Evolutionary conservation across 2,888 invertebrate genomes (phyloP).

Genomic region (Zaprionus lineosus): DNA sequence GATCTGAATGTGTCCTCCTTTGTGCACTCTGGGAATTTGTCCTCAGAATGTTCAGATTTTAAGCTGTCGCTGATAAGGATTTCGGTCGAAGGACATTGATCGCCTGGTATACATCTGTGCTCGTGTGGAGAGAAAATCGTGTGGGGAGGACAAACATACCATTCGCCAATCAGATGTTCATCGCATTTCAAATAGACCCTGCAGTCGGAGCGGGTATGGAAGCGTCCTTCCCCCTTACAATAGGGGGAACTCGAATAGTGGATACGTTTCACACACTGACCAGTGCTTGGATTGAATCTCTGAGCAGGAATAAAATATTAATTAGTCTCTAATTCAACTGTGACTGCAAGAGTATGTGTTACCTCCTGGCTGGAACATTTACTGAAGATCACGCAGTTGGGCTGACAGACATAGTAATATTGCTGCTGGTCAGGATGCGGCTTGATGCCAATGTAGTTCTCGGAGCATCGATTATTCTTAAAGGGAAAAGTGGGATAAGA

Average conservation of each 20-base stretch:
- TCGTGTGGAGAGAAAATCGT: slow-evolving; percentile 76
- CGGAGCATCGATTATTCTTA: slow-evolving; percentile 80
- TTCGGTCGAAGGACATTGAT: slow-evolving; percentile 77
- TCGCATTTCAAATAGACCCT: slow-evolving; percentile 81
- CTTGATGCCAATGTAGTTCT: slow-evolving; percentile 79
- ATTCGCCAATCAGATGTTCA: slow-evolving; percentile 57
- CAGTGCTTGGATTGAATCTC: slow-evolving; percentile 69
- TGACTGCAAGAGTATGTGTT: too few species aligned
- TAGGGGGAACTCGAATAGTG: slow-evolving; percentile 60
- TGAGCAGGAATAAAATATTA: slow-evolving; percentile 36
- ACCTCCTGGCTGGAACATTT: slow-evolving; percentile 80
- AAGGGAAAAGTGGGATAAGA: background rate
- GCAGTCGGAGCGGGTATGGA: slow-evolving; percentile 81
- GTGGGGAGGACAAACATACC: slow-evolving; percentile 78
- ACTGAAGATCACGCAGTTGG: slow-evolving; percentile 81
- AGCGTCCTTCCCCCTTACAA: slow-evolving; percentile 77
- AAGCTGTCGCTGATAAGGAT: slow-evolving; percentile 70
- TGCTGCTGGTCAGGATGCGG: slow-evolving; percentile 81
- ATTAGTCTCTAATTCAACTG: too few species aligned
- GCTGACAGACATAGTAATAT: slow-evolving; percentile 83
- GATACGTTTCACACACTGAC: slow-evolving; percentile 69
- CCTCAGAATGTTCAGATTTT: slow-evolving; percentile 70
- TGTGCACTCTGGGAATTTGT: slow-evolving; percentile 81
- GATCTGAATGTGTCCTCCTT: slow-evolving; percentile 80
- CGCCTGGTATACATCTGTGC: slow-evolving; percentile 74